Evolutionary conservation across 2,797 vertebrate genomes (phyloP), one percentile per base, ranked within the genome.

Genomic region (Myotis planiceps): DNA sequence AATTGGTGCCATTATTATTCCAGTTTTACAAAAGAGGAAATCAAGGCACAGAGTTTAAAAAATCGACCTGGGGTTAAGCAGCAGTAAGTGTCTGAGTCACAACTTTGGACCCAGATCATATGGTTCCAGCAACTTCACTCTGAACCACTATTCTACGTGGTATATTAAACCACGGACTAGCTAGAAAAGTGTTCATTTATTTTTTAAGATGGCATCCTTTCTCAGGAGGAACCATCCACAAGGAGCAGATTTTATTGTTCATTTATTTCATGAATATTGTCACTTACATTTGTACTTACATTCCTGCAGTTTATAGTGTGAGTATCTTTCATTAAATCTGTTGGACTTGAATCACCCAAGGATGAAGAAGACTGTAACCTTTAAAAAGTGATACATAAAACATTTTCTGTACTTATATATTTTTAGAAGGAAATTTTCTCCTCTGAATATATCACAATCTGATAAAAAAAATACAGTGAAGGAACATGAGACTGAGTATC

Each of bases 321-420:
- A 96, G 98, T 98, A 84, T 99, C 99, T 72, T 99, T 99, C 92
- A 98, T 96, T 72, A 98, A 88, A 96, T 98, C 99, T 92, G 99
- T 99, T 0, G 99, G 99, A 96, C 99, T 99, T 96, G 98, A 98
- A 9, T 99, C 99, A 69, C 98, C 98, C 94, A 99, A 98, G 97
- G 99, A 99, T 25, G 99, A 99, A 53, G 99, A 99, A 8, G 99
- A 99, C 97, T 98, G 99, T 89, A 99, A 98, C 98, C 99, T 99
- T 95, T 68, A 98, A 98, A 95, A 85, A 66, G 78, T 87, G 18
- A 97, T 3, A 97, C 0, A 88, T 6, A 93, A 80, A 93, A 88
- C 21, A 84, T 88, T 63, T 90, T 79, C 71, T 87, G 25, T 89
- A 6, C n/a, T 13, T 32, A 71, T 16, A 29, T 37, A 37, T 49